Conservation (phyloP, 2,797 vertebrate species). For the Sebastes trivittatus region DNA sequence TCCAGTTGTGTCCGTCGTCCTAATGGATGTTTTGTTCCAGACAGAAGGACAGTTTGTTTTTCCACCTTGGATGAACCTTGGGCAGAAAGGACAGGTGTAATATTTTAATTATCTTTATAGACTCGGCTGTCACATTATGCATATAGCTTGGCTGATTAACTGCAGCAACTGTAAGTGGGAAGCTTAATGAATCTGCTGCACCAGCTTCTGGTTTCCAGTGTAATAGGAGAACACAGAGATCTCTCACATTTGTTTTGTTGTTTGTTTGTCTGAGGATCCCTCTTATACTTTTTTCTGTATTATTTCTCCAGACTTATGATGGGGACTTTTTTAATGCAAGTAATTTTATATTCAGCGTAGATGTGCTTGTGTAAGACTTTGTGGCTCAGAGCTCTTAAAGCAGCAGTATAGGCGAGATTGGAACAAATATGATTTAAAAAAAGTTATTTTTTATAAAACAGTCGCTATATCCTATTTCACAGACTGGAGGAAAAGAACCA, state of each 20-base stretch:
- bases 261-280: neutral
- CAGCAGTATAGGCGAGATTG: too few relatives aligned
- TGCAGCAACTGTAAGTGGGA: neutral
- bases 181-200: slow-evolving; percentile 28
- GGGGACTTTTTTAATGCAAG: neutral
- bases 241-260: neutral
- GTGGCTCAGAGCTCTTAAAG: too few relatives aligned
- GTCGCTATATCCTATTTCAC: too few relatives aligned
- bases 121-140: slow-evolving; percentile 23
- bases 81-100: slow-evolving; percentile 42
- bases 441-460: too few relatives aligned
- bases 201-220: neutral
- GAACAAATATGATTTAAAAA: too few relatives aligned
- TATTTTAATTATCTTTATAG: slow-evolving; percentile 52
- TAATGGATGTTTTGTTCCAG: slow-evolving; percentile 60
- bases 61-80: slow-evolving; percentile 57
- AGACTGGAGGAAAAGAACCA: too few relatives aligned
- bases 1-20: slow-evolving; percentile 17
- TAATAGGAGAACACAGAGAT: neutral
- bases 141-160: slow-evolving; percentile 25
- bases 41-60: slow-evolving; percentile 47
- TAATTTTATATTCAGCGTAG: neutral
- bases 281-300: neutral
- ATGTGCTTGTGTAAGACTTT: neutral
- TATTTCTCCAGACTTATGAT: neutral